Conservation (phyloP, 2,888 invertebrate genomes). For the Phyto melanocephala region DNA sequence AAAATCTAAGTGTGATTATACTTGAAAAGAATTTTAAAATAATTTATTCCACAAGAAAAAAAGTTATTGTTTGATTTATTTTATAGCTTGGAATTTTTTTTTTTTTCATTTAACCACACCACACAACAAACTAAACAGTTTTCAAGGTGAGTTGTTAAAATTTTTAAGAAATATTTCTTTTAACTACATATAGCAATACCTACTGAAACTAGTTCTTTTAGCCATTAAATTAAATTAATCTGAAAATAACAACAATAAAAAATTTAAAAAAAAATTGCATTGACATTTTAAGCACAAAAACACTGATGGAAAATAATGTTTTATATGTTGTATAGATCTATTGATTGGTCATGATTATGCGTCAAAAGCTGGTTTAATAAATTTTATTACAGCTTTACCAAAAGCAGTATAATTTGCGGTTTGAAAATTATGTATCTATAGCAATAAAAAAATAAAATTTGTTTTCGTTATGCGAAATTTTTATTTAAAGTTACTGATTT, state of each 20-base stretch:
- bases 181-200: constrained; percentile 12
- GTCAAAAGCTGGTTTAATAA: constrained; percentile 45
- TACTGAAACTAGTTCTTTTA: constrained; percentile 59
- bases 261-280: not conserved
- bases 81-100: constrained; percentile 38
- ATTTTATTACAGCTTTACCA: not conserved
- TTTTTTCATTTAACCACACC: constrained; percentile 15
- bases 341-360: constrained; percentile 24
- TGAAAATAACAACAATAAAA: not conserved
- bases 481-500: not conserved
- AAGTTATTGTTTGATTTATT: constrained; percentile 24
- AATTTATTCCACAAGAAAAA: not conserved
- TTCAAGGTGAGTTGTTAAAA: constrained; percentile 56
- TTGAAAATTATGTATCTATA: not conserved
- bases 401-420: not conserved
- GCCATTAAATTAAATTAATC: constrained; percentile 38
- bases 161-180: not conserved
- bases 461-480: not conserved
- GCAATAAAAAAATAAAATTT: not conserved
- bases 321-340: not conserved
- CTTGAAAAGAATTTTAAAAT: constrained; percentile 24
- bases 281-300: constrained; percentile 11
- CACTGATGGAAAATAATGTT: no score
- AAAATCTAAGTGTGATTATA: not conserved
- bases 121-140: constrained; percentile 5